phyloP scores from a whole-genome alignment of 2,113 vertebrate species.

The Ibidorhyncha struthersii region DNA sequence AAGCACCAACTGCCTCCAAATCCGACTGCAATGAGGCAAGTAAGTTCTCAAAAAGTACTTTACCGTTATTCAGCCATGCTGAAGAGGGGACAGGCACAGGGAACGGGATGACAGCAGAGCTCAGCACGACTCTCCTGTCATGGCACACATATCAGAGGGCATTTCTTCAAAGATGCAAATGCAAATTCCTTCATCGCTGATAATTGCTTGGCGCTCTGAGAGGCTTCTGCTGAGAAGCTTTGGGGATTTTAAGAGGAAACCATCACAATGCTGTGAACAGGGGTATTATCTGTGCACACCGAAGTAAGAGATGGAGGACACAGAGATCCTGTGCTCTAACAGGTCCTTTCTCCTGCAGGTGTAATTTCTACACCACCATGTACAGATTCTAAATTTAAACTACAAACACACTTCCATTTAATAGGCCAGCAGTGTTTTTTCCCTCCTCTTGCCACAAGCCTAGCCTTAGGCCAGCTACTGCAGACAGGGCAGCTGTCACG shows the following conservation, averaged over 20 bases:
- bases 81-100: neutral
- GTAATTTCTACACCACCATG: neutral
- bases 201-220: neutral
- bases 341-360: neutral
- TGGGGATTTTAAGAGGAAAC: neutral
- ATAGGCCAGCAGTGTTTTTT: constrained; percentile 32
- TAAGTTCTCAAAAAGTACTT: neutral
- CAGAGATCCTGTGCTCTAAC: neutral
- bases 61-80: neutral
- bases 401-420: constrained; percentile 20
- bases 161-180: neutral
- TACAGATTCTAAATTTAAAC: constrained; percentile 53
- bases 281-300: no score
- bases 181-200: neutral
- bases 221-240: neutral
- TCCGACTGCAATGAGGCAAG: neutral
- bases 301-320: neutral
- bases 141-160: neutral
- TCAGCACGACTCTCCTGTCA: neutral
- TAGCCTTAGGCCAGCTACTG: constrained; percentile 66
- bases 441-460: constrained; percentile 33
- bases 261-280: neutral
- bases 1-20: neutral
- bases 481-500: constrained; percentile 36
- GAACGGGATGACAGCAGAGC: neutral